Base-by-base conservation (phyloP, 30 jellyfish, hydroid and myxozoan genomes). In the Phacellophora camtschatica region DNA sequence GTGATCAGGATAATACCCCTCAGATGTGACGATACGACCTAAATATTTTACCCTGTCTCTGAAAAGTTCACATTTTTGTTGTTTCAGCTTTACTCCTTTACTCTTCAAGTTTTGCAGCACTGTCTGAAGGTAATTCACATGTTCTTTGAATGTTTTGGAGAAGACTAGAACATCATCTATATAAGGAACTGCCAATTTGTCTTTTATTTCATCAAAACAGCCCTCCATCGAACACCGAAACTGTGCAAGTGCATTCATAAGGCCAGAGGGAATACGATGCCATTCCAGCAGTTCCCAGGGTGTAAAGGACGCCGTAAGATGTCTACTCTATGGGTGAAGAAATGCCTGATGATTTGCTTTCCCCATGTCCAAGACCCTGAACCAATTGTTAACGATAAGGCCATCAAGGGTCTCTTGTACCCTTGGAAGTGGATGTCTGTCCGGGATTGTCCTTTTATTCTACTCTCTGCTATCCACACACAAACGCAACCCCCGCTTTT, bases 271-370 rank as follows among this genome's bases (percentile, higher is more conserved):
- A 11, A 83, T 71, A 1, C 90, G 66, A 9, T 32, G 37, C 88
- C 83, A 83, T 34, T 83, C 86, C n/a, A 15, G 57, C 50, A 83
- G 50, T 18, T 63, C 91, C 83, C 73, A 71, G 22, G 95, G 95
- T 2, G 95, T 83, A 39, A 55, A 20, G 39, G 72, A 56, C 23
- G 89, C 95, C 19, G 89, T 71, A 10, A 41, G 66, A 39, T 83
- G 68, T 12, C 75, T 18, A 51, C 75, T 39, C 42, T 83, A 86
- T 35, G 88, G 89, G 63, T 83, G 95, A 5, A 83, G 31, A 30
- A 49, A 81, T 23, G 71, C 92, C 72, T 66, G 77, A 34, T 81
- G 86, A 25, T 81, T 65, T 11, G 87, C 85, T 48, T 43, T 37
- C 64, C 77, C 80, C 37, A 19, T 65, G 39, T 65, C 92, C 66